These are phyloP conservation scores for Gymnocheta viridis DNA, from an alignment of 2,888 invertebrate genomes.

Conservation along the genomic window DNA sequence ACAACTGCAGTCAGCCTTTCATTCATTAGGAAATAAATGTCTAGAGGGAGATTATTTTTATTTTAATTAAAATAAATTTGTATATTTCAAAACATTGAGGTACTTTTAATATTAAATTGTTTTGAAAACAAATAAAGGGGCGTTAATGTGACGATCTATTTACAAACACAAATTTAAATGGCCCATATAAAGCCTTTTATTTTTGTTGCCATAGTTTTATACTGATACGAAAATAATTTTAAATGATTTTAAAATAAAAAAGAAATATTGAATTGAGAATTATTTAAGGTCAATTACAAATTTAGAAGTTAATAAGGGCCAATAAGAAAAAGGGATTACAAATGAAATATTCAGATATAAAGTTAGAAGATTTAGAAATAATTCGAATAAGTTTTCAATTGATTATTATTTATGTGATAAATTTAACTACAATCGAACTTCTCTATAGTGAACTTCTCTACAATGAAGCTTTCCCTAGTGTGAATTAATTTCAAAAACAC, in stretches of 20 bases:
- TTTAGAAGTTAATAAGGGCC: neutral
- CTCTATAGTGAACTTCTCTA: no score
- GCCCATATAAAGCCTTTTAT: slow-evolving; percentile 8
- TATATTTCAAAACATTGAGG: slow-evolving; percentile 43
- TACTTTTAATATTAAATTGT: slow-evolving; percentile 24
- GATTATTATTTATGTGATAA: no score
- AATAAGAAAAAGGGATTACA: neutral
- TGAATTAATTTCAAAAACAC: no score
- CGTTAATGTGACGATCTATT: slow-evolving; percentile 34
- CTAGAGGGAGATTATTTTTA: slow-evolving; percentile 65
- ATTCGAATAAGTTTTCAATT: no score
- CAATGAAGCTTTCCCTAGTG: no score
- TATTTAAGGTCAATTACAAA: neutral
- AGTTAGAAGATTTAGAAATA: no score
- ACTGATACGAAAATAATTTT: neutral
- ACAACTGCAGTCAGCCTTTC: slow-evolving; percentile 51
- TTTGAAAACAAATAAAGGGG: slow-evolving; percentile 41
- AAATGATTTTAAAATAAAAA: neutral
- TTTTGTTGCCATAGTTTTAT: neutral
- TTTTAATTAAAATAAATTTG: slow-evolving; percentile 66
- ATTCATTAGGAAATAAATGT: slow-evolving; percentile 66
- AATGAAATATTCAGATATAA: no score
- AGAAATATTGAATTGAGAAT: neutral
- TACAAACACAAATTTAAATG: slow-evolving; percentile 14
- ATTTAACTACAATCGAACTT: no score